A percentile compares a stretch with the other conserved stretches of the same genome.
These are phyloP conservation scores for Tragelaphus strepsiceros DNA, from an alignment of 2,113 vertebrate genomes.

Conservation along the genomic window DNA sequence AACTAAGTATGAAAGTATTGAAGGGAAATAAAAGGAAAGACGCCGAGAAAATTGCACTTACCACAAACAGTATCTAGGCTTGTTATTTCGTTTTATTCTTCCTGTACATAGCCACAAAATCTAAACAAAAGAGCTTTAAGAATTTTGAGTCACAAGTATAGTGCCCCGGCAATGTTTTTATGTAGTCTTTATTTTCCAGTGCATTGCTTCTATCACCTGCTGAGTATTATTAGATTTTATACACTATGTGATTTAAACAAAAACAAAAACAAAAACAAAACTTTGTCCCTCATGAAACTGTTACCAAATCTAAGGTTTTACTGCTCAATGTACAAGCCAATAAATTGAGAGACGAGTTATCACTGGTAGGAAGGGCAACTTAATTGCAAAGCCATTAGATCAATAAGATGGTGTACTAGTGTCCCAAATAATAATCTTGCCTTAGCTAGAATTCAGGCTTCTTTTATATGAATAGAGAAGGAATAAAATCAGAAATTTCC, in stretches of 20 bases:
- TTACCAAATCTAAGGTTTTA: background rate
- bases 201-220: background rate
- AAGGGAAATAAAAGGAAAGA: background rate
- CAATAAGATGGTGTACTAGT: background rate
- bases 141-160: background rate
- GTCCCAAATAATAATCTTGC: background rate
- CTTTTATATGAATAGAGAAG: background rate
- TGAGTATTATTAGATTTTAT: constrained; percentile 21
- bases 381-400: background rate
- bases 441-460: background rate
- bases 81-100: background rate
- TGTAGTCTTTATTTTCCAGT: background rate
- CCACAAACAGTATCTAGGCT: background rate
- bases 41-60: background rate
- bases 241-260: background rate
- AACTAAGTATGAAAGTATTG: background rate
- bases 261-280: background rate
- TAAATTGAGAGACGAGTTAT: background rate
- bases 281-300: background rate
- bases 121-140: background rate
- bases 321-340: background rate
- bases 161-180: background rate
- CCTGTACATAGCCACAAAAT: background rate
- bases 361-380: background rate
- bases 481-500: background rate